phyloP scores from a whole-genome alignment of 2,797 vertebrate species.

The Phoxinus dragarum region DNA sequence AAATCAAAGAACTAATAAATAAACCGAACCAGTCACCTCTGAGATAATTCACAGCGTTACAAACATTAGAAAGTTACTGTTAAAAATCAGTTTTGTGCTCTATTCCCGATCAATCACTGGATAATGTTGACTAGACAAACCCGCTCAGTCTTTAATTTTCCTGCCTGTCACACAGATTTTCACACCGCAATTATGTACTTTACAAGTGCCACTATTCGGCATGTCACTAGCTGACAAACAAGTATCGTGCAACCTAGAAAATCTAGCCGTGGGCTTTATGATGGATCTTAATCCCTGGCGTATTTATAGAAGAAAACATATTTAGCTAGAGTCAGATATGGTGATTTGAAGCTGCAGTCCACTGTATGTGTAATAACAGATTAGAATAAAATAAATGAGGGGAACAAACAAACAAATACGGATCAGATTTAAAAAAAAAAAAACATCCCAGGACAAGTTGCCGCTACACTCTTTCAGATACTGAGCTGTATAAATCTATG shows the following conservation, averaged over 20 bases:
- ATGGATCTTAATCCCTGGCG: neutral
- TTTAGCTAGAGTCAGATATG: slow-evolving; percentile 6
- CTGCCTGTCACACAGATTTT: slow-evolving; percentile 5
- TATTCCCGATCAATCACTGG: neutral
- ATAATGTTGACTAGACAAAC: neutral
- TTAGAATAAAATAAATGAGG: slow-evolving; percentile 13
- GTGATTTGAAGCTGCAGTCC: slow-evolving; percentile 7
- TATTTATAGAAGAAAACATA: slow-evolving; percentile 37
- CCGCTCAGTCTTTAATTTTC: neutral
- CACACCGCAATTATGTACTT: slow-evolving; percentile 24
- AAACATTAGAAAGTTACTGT: neutral
- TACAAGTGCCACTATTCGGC: neutral
- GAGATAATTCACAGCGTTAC: neutral
- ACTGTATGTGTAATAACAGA: neutral
- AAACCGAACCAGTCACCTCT: neutral
- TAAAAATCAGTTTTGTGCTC: neutral
- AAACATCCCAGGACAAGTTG: neutral
- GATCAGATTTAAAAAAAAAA: neutral
- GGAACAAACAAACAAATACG: neutral
- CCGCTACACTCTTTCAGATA: neutral
- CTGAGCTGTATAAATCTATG: neutral
- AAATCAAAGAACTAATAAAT: too few species aligned
- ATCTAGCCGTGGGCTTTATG: slow-evolving; percentile 7
- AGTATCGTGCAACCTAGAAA: neutral
- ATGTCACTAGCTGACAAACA: slow-evolving; percentile 20